Evolutionary conservation across 37 sponge, comb jelly and placozoan species (phyloP), one percentile per base, ranked within the genome.

Genomic region (Amphimedon queenslandica): DNA sequence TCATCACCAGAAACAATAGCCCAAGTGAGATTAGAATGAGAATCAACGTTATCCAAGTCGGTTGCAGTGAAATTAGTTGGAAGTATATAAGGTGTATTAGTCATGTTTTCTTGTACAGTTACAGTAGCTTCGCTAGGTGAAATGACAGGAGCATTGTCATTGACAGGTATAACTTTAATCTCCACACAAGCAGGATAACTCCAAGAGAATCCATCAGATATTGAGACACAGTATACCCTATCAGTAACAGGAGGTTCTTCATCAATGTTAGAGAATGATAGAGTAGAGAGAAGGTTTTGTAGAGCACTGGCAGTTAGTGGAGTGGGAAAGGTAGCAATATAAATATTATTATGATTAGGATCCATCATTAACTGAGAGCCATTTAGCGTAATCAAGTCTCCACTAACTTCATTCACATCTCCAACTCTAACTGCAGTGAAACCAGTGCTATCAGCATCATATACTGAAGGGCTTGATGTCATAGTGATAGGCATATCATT

Each of bases 61-160:
- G 57, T 80, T 6, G 78, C 90, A 18, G 39, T 37, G 30, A 75
- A 31, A 32, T n/a, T 25, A 23, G 42, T 8, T 1, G 70, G 81
- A 27, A 38, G 20, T 0, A 55, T 58, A 31, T 32, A 61, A 1
- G 67, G 30, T 42, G 2, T 10, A 58, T 64, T 78, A 2, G 8
- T 61, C 33, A 43, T 36, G 55, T 42, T 18, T 27, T 83, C 90
- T 0, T 43, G 6, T 41, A 88, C 65, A 24, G 30, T 51, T 2
- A 33, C 76, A 42, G 56, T 67, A 61, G 73, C 77, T 24, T 8
- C 35, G 1, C 51, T 38, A 55, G 51, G 71, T 0, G 47, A 2
- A 35, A 88, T 78, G 31, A 70, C 43, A 30, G 89, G 89, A 37
- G 57, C 71, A 37, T 80, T 75, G 37, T 88, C 89, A 37, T 88